Conservation (phyloP, 2,113 vertebrate species). For the Gasterosteus nipponicus region DNA sequence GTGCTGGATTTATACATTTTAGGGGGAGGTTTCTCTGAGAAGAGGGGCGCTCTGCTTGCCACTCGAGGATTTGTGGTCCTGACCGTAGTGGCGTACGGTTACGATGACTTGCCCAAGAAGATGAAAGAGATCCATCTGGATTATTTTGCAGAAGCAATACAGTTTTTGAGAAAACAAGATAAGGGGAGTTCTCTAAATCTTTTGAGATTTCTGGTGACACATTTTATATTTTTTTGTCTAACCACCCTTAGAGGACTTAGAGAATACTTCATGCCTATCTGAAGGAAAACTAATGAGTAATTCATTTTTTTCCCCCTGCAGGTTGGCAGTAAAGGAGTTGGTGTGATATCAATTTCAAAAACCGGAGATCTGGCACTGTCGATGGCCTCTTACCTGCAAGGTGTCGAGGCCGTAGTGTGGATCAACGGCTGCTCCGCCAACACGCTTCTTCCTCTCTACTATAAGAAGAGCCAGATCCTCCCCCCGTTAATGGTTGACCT, state of each 20-base stretch:
- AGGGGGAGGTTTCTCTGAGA: constrained; percentile 61
- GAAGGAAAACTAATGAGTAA: no score
- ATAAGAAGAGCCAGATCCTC: constrained; percentile 38
- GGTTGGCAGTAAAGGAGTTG: constrained; percentile 55
- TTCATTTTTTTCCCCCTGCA: neutral
- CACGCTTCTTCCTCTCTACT: constrained; percentile 6
- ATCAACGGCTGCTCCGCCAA: constrained; percentile 69
- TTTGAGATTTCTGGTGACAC: no score
- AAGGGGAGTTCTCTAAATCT: constrained; percentile 30
- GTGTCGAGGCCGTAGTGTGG: constrained; percentile 58
- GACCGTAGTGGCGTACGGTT: constrained; percentile 32
- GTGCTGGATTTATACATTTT: constrained; percentile 64
- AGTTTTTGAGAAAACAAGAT: constrained; percentile 34
- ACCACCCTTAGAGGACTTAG: no score
- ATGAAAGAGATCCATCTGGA: constrained; percentile 56
- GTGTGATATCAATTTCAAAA: constrained; percentile 58
- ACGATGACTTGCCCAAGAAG: constrained; percentile 23
- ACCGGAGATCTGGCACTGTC: constrained; percentile 61
- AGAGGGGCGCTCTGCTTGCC: constrained; percentile 65
- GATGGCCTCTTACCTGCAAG: constrained; percentile 40
- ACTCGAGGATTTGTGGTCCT: constrained; percentile 66
- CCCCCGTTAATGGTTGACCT: fast-evolving
- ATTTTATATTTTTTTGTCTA: no score
- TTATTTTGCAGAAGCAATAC: constrained; percentile 52
- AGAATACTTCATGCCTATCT: no score